Conservation (phyloP, 2,113 vertebrate species). For the Actinemys pallida region DNA sequence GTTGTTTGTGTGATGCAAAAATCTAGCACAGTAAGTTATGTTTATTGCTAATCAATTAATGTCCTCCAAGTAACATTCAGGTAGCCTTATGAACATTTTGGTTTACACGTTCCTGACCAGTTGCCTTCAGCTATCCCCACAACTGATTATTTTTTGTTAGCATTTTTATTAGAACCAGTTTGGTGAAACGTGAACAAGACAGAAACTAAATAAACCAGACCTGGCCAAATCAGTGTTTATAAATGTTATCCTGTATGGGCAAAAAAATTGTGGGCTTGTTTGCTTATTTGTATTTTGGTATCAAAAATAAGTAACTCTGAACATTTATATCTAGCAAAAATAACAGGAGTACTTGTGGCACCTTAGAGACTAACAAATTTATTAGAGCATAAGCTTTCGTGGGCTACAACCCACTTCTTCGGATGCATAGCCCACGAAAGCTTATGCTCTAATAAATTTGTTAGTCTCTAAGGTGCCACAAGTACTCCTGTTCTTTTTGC, state of each 20-base stretch:
- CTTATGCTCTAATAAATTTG: no score
- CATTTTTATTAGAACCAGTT: neutral
- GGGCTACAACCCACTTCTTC: no score
- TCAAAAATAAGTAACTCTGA: neutral
- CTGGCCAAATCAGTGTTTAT: neutral
- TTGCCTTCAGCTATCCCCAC: neutral
- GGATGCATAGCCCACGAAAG: no score
- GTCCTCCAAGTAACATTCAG: rapidly evolving
- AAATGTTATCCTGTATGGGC: neutral
- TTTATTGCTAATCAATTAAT: neutral
- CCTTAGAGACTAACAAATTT: no score
- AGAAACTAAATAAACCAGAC: neutral
- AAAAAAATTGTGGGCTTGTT: neutral
- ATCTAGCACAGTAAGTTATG: neutral
- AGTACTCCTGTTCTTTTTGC: no score
- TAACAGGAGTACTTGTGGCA: no score
- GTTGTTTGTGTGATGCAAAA: neutral
- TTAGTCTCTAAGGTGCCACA: no score
- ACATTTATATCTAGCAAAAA: neutral
- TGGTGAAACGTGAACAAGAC: neutral
- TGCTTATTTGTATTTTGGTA: neutral
- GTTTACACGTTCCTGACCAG: neutral
- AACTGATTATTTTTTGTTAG: neutral
- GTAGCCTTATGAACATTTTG: rapidly evolving
- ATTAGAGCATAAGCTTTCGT: no score